A percentile compares a stretch with the other conserved stretches of the same genome.
These are phyloP conservation scores for Palaemon carinicauda DNA, from an alignment of 1,140 invertebrate genomes.

Conservation along the genomic window DNA sequence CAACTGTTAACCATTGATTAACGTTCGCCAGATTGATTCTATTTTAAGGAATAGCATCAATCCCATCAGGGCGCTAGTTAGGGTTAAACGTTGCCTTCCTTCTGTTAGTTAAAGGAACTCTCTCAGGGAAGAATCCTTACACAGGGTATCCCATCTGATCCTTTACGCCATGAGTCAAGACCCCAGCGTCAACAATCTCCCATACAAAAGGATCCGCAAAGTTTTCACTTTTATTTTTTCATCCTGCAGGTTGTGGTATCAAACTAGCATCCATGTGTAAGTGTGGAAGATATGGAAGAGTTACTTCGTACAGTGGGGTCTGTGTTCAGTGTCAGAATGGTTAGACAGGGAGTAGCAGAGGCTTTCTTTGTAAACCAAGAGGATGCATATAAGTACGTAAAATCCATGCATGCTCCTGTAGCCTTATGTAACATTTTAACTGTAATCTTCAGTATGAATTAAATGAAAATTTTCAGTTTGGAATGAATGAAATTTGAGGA, in stretches of 20 bases:
- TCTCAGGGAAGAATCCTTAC: too few relatives aligned
- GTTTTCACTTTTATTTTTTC: neutral
- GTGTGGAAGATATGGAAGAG: constrained; percentile 90
- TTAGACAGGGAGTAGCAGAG: constrained; percentile 87
- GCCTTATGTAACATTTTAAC: neutral
- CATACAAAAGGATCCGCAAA: too few relatives aligned
- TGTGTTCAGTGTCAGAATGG: constrained; percentile 80
- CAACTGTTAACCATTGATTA: too few relatives aligned
- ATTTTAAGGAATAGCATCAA: too few relatives aligned
- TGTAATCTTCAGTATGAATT: neutral
- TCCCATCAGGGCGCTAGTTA: too few relatives aligned
- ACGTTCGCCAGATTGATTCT: too few relatives aligned
- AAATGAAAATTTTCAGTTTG: neutral
- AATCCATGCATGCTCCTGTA: neutral
- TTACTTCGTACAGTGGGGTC: constrained; percentile 91
- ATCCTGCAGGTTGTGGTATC: constrained; percentile 74
- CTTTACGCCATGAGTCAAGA: too few relatives aligned
- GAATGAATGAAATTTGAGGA: too few relatives aligned
- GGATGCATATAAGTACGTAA: constrained; percentile 71
- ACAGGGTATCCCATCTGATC: too few relatives aligned
- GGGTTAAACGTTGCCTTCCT: too few relatives aligned
- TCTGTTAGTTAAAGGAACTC: too few relatives aligned
- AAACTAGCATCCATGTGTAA: constrained; percentile 84
- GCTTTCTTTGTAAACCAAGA: constrained; percentile 85
- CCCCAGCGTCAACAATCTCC: too few relatives aligned